These are phyloP conservation scores for Beris chalybata DNA, from an alignment of 2,888 invertebrate genomes.

Conservation along the genomic window DNA sequence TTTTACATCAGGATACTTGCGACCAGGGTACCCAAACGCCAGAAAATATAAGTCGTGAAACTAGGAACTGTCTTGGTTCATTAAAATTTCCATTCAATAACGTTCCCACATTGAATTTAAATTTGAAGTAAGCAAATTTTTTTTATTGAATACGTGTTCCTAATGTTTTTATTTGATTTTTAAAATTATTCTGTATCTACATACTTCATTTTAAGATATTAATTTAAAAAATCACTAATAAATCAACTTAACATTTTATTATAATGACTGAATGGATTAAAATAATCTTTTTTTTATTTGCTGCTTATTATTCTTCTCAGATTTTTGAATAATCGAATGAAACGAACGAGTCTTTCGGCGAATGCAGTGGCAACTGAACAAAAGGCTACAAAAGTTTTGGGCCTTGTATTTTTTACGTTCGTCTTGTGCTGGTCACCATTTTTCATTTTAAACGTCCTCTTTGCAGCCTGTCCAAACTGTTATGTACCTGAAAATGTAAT, in stretches of 20 bases:
- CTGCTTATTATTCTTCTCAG: slow-evolving; percentile 53
- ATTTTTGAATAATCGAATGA: slow-evolving; percentile 70
- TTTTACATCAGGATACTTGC: slow-evolving; percentile 46
- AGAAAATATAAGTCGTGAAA: slow-evolving; percentile 70
- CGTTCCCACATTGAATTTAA: slow-evolving; percentile 64
- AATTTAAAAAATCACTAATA: too few relatives aligned
- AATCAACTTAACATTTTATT: too few relatives aligned
- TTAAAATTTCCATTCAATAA: slow-evolving; percentile 65
- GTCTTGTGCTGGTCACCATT: slow-evolving; percentile 93
- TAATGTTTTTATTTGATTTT: too few relatives aligned
- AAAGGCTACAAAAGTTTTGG: slow-evolving; percentile 87
- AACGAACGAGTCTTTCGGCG: slow-evolving; percentile 71
- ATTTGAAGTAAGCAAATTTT: slow-evolving; percentile 56
- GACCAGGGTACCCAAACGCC: slow-evolving; percentile 75
- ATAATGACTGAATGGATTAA: too few relatives aligned
- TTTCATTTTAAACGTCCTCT: slow-evolving; percentile 83
- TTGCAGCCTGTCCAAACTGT: slow-evolving; percentile 81
- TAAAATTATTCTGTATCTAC: too few relatives aligned
- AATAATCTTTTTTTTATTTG: too few relatives aligned
- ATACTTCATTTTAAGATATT: too few relatives aligned
- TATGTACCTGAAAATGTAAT: slow-evolving; percentile 70
- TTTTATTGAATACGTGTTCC: too few relatives aligned
- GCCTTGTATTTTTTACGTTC: slow-evolving; percentile 89
- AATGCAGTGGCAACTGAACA: slow-evolving; percentile 89
- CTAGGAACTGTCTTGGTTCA: slow-evolving; percentile 63